Conservation (phyloP, 2,888 invertebrate genomes). For the Athetis lepigone region DNA sequence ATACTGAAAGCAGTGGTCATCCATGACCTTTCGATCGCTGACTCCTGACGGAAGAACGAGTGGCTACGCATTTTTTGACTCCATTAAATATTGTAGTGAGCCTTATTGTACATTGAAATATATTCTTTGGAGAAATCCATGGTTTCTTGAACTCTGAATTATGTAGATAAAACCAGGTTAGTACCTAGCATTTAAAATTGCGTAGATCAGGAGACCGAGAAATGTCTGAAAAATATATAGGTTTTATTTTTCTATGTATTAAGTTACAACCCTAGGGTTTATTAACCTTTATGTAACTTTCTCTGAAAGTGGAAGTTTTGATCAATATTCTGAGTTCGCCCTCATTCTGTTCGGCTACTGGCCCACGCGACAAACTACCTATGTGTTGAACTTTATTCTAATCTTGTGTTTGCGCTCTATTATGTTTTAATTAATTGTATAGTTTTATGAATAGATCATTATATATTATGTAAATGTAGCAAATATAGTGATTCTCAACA, state of each 20-base stretch:
- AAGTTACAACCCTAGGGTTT: constrained; percentile 43
- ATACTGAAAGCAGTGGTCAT: constrained; percentile 23
- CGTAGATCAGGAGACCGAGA: constrained; percentile 11
- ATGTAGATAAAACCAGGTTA: constrained; percentile 36
- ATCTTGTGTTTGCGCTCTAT: background rate
- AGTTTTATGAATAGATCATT: too few species aligned
- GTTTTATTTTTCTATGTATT: constrained; percentile 10
- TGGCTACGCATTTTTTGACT: constrained; percentile 19
- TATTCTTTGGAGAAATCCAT: constrained; percentile 41
- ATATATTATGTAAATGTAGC: too few species aligned
- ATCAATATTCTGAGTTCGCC: constrained; percentile 61
- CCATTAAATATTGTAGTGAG: constrained; percentile 39
- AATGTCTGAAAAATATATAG: constrained; percentile 29
- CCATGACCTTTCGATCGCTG: constrained; percentile 44
- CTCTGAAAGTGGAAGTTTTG: constrained; percentile 55
- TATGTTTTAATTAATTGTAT: too few species aligned
- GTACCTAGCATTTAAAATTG: constrained; percentile 43
- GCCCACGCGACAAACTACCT: constrained; percentile 23
- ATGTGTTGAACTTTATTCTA: constrained; percentile 16
- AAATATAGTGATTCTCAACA: too few species aligned
- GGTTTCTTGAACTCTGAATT: constrained; percentile 50
- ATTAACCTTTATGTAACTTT: constrained; percentile 62
- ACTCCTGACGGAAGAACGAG: constrained; percentile 23
- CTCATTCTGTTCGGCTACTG: constrained; percentile 52
- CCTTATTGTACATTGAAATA: constrained; percentile 45